Base-by-base conservation (phyloP, 2,113 vertebrate genomes). In the Psephotus haematonotus region DNA sequence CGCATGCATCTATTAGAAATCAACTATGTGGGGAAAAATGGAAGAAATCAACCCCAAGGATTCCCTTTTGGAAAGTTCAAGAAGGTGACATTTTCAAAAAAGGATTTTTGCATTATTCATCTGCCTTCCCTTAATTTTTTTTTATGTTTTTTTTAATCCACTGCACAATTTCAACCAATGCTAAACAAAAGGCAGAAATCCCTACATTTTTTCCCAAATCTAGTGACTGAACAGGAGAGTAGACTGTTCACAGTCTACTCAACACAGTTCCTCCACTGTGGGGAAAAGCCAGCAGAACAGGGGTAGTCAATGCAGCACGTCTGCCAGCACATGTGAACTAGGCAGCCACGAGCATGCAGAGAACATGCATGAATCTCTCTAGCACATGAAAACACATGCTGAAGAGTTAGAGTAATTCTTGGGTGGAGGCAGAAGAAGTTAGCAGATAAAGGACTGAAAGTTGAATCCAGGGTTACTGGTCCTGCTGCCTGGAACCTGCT, bases 311-410 rank as follows among this genome's bases (percentile, higher is more conserved):
- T 59, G 46, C 63, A 74, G 49, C 16, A n/a, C 4, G 2, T 63
- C 72, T 62, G n/a, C 15, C 50, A 19, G 60, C 46, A 70, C 15
- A 17, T 1, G 4, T 50, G 23, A 84, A 18, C 49, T 24, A 37
- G 31, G 68, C 17, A 83, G 25, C 46, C 2, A 8, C 47, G 53
- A 44, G 24, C 18, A 11, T 4, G 25, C 13, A 3, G 28, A 50
- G 41, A 50, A 15, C 4, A 9, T 23, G 10, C 14, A n/a, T 0
- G 0, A 17, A 35, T 79, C 76, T 83, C 65, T 90, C 17, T 25
- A 16, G 35, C 65, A 72, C 2, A 1, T 41, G 44, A 69, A 90
- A 86, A 86, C 18, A 35, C 6, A 13, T 10, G 27, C 47, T 52
- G 31, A 88, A 53, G 39, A 41, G 14, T 15, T 65, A n/a, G 27